Evolutionary conservation across 30 jellyfish, hydroid and myxozoan species (phyloP).

Genomic region (Clytia hemisphaerica): DNA sequence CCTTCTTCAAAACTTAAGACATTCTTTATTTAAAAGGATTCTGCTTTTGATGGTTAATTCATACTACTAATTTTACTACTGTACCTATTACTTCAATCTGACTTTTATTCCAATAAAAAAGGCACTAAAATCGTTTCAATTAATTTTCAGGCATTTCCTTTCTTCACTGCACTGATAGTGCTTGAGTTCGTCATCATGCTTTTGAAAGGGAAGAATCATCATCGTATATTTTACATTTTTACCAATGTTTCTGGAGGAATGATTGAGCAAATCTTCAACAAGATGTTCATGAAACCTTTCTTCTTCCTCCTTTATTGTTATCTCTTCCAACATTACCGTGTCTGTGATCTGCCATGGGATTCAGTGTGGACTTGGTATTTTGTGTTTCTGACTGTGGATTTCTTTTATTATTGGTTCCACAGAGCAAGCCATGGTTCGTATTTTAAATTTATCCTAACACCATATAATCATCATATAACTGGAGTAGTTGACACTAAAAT

Average conservation of each 20-base stretch:
- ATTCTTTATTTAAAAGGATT: neutral
- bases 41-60: neutral
- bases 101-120: neutral
- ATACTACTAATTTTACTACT: neutral
- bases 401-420: conserved; percentile 65
- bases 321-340: conserved; percentile 49
- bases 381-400: conserved; percentile 49
- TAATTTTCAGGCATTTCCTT: conserved; percentile 56
- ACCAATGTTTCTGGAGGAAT: conserved; percentile 56
- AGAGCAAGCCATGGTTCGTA: conserved; percentile 80
- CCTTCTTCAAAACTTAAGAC: neutral
- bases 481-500: neutral
- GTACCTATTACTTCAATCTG: neutral
- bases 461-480: neutral
- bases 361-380: conserved; percentile 70
- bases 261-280: conserved; percentile 34
- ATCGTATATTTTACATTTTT: conserved; percentile 49
- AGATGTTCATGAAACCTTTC: conserved; percentile 29
- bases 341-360: conserved; percentile 61
- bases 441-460: neutral
- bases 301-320: conserved; percentile 32
- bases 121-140: neutral
- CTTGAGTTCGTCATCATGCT: conserved; percentile 44
- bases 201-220: conserved; percentile 33
- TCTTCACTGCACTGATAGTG: conserved; percentile 44